A percentile compares a stretch with the other conserved stretches of the same genome.
Conservation (phyloP, 2,888 invertebrate species). For the Chloroclystis v-ata region DNA sequence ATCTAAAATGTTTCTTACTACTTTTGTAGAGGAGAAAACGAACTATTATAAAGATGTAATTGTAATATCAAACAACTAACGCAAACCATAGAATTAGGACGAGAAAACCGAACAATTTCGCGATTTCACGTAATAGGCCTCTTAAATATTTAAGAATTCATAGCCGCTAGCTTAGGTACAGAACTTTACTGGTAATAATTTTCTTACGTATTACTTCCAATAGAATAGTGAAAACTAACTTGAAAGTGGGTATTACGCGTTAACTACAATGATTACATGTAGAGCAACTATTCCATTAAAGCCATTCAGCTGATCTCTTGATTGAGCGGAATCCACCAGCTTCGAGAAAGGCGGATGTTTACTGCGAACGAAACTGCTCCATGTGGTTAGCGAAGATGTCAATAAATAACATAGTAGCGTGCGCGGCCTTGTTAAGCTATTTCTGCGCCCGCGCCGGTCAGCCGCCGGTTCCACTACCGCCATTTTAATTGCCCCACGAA, state of each 20-base stretch:
- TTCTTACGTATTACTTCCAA: too few relatives aligned
- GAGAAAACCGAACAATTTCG: too few relatives aligned
- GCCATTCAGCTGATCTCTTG: slow-evolving; percentile 13
- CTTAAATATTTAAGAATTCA: too few relatives aligned
- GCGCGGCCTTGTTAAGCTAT: slow-evolving; percentile 68
- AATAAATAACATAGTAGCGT: slow-evolving; percentile 54
- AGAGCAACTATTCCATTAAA: slow-evolving; percentile 10
- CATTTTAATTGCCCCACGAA: slow-evolving; percentile 61
- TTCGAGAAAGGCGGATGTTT: slow-evolving; percentile 44
- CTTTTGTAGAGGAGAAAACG: too few relatives aligned
- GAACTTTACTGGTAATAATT: too few relatives aligned
- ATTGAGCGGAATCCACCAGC: slow-evolving; percentile 12
- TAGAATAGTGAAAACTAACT: not conserved
- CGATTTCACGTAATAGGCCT: too few relatives aligned
- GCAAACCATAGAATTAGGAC: too few relatives aligned
- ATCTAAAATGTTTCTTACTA: too few relatives aligned
- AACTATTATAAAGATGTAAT: too few relatives aligned
- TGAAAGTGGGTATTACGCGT: not conserved
- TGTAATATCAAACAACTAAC: too few relatives aligned
- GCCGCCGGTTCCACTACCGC: slow-evolving; percentile 25
- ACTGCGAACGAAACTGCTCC: slow-evolving; percentile 35
- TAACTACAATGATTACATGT: slow-evolving; percentile 6
- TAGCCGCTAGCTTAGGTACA: too few relatives aligned
- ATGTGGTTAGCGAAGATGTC: slow-evolving; percentile 42
- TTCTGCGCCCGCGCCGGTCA: slow-evolving; percentile 47